Percentiles rank a stretch among this genome's conserved stretches.
phyloP scores from a whole-genome alignment of 37 sponge, comb jelly and placozoan genomes.

The Hexactinellida sp. region DNA sequence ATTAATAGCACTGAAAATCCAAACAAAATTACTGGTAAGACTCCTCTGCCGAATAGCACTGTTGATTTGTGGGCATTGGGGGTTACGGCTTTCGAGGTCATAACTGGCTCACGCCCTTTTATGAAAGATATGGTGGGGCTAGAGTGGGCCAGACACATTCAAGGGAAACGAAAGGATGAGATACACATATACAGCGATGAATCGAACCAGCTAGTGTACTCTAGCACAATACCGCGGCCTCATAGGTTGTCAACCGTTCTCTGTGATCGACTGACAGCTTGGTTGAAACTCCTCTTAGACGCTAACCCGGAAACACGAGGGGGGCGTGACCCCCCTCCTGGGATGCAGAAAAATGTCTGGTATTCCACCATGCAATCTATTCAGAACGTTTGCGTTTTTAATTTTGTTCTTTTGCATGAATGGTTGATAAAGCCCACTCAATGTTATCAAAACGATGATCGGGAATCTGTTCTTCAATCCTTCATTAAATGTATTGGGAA shows the following conservation, averaged over 20 bases:
- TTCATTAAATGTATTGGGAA: neutral
- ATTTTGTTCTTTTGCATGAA: neutral
- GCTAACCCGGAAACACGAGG: neutral
- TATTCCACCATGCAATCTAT: neutral
- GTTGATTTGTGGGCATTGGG: conserved; percentile 8
- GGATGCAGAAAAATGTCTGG: neutral
- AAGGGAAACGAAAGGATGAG: neutral
- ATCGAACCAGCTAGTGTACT: neutral
- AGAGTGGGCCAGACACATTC: neutral
- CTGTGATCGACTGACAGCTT: neutral
- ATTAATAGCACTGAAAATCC: neutral
- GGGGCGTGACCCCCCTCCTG: neutral
- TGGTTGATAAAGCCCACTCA: neutral
- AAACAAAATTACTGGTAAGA: neutral
- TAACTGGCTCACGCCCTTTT: neutral
- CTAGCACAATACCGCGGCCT: neutral
- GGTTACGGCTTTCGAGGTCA: neutral
- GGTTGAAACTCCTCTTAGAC: neutral
- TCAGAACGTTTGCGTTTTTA: neutral
- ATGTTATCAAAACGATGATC: neutral
- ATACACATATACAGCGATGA: neutral
- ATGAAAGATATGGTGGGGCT: neutral
- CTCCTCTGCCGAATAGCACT: neutral
- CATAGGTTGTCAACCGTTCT: neutral
- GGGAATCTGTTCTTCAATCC: neutral